Conservation (phyloP, 2,888 invertebrate genomes). For the Matsumyia berberina region DNA sequence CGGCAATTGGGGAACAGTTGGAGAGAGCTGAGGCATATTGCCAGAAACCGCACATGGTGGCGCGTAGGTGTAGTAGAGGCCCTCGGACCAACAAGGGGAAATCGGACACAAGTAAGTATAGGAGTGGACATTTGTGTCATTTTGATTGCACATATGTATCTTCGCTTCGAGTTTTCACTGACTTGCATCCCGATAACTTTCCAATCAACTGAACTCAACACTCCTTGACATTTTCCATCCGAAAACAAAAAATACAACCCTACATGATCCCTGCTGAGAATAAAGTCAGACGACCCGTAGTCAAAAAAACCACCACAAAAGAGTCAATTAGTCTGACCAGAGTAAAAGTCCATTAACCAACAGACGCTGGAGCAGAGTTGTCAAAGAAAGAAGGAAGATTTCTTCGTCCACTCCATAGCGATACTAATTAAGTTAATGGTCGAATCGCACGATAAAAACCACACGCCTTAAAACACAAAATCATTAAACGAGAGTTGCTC, state of each 20-base stretch:
- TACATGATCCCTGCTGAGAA: background rate
- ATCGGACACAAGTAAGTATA: no score
- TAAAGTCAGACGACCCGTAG: conserved; percentile 1
- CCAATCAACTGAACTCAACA: no score
- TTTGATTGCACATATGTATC: no score
- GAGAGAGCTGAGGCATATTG: no score
- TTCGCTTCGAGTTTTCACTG: no score
- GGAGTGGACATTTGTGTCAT: no score
- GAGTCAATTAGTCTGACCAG: conserved; percentile 35
- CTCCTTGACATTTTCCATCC: no score
- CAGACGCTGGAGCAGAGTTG: background rate
- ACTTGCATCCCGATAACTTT: no score
- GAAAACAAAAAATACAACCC: background rate
- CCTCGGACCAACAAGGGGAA: no score
- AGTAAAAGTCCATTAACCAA: conserved; percentile 36
- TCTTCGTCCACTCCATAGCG: background rate
- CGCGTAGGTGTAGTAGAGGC: no score
- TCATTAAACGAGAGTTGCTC: conserved; percentile 24
- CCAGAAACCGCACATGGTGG: no score
- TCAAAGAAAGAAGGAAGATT: background rate
- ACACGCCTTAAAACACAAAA: conserved; percentile 25
- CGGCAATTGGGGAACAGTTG: no score
- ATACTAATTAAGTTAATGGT: conserved; percentile 55
- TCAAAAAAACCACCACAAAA: background rate
- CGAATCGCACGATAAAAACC: conserved; percentile 39